Conservation (phyloP, 23 tunicate genomes). For the Diplosoma virens region DNA sequence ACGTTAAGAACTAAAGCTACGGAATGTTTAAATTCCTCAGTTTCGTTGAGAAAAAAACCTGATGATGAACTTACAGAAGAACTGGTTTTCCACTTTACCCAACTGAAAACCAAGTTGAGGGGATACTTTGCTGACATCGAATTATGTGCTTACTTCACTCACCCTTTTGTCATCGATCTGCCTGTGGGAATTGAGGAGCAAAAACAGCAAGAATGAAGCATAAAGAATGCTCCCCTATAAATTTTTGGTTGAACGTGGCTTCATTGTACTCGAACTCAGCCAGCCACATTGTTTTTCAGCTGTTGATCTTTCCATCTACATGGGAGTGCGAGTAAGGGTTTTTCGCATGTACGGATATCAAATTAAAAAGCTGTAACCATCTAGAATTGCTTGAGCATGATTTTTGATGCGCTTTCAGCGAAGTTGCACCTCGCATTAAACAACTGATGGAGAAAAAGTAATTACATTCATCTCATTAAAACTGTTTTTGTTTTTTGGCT, state of each 20-base stretch:
- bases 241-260: constrained; percentile 42
- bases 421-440: no score
- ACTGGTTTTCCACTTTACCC: not conserved
- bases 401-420: no score
- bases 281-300: constrained; percentile 14
- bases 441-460: no score
- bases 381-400: constrained; percentile 27
- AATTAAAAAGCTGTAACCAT: constrained; percentile 16
- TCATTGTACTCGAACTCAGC: constrained; percentile 9
- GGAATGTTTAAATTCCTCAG: constrained; percentile 44
- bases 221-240: no score
- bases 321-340: constrained; percentile 22
- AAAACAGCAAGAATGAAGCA: no score
- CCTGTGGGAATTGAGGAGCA: constrained; percentile 31
- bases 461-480: no score
- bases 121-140: not conserved
- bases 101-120: constrained; percentile 7
- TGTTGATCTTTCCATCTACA: constrained; percentile 20
- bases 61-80: constrained; percentile 26
- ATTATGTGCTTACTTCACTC: not conserved
- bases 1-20: constrained; percentile 15
- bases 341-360: not conserved
- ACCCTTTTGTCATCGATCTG: constrained; percentile 14
- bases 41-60: constrained; percentile 10
- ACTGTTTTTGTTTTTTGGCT: no score